A percentile compares a stretch with the other conserved stretches of the same genome.
phyloP scores from a whole-genome alignment of 2,797 vertebrate species.

The Pangasius macronema region DNA sequence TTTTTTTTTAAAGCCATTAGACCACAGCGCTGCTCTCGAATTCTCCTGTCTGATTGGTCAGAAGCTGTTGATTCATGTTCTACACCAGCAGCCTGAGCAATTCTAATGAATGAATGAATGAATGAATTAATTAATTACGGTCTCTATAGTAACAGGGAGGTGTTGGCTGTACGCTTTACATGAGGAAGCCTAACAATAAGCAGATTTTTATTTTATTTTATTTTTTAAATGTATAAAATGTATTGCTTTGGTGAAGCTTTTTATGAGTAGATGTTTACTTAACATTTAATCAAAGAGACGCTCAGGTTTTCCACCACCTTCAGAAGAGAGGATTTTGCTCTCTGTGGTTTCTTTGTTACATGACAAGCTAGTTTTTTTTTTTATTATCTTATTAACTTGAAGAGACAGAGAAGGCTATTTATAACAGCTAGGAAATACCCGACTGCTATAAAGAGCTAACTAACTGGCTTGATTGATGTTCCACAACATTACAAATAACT shows the following conservation, averaged over 20 bases:
- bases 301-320: too few species aligned
- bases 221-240: not conserved
- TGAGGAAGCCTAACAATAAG: not conserved
- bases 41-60: not conserved
- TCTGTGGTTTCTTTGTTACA: too few species aligned
- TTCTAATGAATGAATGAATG: too few species aligned
- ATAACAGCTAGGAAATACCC: not conserved
- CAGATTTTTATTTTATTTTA: not conserved
- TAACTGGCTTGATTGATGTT: not conserved
- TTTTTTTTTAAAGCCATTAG: not conserved
- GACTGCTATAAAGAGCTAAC: not conserved
- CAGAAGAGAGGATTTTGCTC: too few species aligned
- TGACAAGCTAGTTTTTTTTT: too few species aligned
- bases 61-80: not conserved
- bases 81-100: not conserved
- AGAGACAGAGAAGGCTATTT: too few species aligned
- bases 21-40: not conserved
- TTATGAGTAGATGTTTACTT: too few species aligned
- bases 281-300: too few species aligned
- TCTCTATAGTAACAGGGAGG: not conserved
- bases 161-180: not conserved
- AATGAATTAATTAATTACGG: too few species aligned
- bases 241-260: not conserved
- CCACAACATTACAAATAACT: not conserved
- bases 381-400: too few species aligned